A percentile compares a stretch with the other conserved stretches of the same genome.
Conservation (phyloP, 2,797 vertebrate genomes). For the Emydoidea blandingii region DNA sequence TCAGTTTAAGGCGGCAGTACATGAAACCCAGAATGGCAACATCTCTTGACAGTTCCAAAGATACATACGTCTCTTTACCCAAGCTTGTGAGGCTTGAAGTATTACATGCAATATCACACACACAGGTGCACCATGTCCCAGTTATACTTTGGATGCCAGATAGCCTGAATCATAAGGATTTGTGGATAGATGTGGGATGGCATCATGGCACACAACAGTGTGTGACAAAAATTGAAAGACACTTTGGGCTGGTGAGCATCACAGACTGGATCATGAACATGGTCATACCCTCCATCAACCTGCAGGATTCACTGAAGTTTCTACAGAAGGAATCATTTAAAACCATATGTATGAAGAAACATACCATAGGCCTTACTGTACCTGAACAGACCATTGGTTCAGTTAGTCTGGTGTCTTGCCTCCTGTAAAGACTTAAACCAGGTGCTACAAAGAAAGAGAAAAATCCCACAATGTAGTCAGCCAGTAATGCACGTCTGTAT, state of each 20-base stretch:
- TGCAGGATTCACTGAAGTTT: neutral
- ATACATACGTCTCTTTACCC: rapidly evolving
- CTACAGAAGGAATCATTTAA: rapidly evolving
- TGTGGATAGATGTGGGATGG: neutral
- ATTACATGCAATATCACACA: rapidly evolving
- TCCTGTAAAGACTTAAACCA: neutral
- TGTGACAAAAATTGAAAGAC: neutral
- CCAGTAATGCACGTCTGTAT: rapidly evolving
- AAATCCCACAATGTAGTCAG: neutral
- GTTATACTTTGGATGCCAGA: neutral
- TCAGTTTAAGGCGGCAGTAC: neutral
- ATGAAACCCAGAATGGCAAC: neutral
- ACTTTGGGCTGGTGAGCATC: neutral
- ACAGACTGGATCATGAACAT: neutral
- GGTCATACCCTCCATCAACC: rapidly evolving
- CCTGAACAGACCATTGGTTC: neutral
- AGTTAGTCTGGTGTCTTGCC: neutral
- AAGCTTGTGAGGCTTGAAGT: neutral
- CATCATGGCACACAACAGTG: neutral
- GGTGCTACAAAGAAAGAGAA: neutral
- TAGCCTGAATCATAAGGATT: neutral
- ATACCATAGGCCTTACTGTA: neutral
- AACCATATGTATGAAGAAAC: rapidly evolving
- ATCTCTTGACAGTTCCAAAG: neutral
- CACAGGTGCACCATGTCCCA: rapidly evolving